These are phyloP conservation scores for Karalla daura DNA, from an alignment of 2,797 vertebrate genomes.

Conservation along the genomic window DNA sequence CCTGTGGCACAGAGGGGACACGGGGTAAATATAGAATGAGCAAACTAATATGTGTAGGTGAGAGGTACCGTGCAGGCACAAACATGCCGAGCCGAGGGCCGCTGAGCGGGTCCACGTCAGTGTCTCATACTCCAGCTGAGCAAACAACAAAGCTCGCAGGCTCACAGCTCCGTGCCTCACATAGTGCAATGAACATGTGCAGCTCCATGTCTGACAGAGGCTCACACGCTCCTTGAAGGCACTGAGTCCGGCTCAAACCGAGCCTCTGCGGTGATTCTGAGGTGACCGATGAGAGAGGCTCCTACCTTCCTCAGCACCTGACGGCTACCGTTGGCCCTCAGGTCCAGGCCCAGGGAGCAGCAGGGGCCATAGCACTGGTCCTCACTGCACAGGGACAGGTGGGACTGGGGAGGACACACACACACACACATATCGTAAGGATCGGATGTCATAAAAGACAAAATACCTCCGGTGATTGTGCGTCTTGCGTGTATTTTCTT, in stretches of 20 bases:
- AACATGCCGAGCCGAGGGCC: constrained; percentile 29
- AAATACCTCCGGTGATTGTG: too few relatives aligned
- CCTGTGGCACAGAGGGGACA: constrained; percentile 65
- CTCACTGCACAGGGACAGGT: constrained; percentile 83
- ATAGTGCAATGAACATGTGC: constrained; percentile 1
- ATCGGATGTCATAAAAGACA: too few relatives aligned
- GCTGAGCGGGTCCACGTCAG: constrained; percentile 16
- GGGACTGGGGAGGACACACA: constrained; percentile 69
- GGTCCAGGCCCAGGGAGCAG: constrained; percentile 76
- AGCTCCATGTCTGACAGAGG: neutral
- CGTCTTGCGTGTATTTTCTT: too few relatives aligned
- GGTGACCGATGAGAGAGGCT: neutral
- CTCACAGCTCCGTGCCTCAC: constrained; percentile 9
- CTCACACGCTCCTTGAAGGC: neutral
- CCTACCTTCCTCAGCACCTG: constrained; percentile 72
- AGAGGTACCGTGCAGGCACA: constrained; percentile 23
- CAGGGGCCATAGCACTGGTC: constrained; percentile 85
- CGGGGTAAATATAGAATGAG: neutral
- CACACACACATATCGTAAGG: too few relatives aligned
- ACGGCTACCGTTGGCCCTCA: constrained; percentile 49
- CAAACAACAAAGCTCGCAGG: constrained; percentile 10
- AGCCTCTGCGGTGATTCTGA: neutral
- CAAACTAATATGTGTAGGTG: neutral
- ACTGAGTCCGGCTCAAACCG: neutral
- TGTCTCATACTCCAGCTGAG: neutral